Conservation (phyloP, 2,888 invertebrate species). For the Himalopsyche kuldschensis region DNA sequence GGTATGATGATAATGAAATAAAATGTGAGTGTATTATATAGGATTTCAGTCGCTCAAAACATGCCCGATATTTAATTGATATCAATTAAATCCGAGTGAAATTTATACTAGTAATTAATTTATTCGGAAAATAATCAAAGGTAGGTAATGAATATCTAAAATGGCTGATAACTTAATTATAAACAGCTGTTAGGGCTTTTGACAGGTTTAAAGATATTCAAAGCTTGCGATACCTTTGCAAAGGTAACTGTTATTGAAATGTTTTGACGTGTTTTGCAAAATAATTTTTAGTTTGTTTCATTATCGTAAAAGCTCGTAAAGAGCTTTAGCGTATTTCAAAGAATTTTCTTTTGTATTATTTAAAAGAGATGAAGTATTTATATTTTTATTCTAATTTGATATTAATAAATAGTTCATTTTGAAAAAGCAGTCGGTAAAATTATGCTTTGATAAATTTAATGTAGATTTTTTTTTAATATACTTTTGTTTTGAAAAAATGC, state of each 20-base stretch:
- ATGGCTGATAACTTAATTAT: not conserved
- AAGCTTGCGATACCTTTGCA: not conserved
- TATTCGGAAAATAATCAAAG: not conserved
- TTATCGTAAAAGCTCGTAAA: not conserved
- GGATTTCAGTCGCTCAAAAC: too few relatives aligned
- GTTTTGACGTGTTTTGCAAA: not conserved
- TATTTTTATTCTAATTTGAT: too few relatives aligned
- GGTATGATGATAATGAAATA: too few relatives aligned
- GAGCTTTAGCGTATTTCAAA: not conserved
- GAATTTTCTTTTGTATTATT: not conserved
- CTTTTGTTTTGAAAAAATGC: too few relatives aligned
- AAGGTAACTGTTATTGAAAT: not conserved
- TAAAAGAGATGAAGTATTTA: too few relatives aligned
- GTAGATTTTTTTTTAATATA: too few relatives aligned
- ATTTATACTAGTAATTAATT: not conserved
- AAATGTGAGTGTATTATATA: too few relatives aligned
- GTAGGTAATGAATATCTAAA: not conserved
- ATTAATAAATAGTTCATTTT: too few relatives aligned
- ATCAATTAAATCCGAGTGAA: not conserved
- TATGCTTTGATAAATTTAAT: too few relatives aligned
- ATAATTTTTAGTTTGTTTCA: not conserved
- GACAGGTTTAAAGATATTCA: not conserved
- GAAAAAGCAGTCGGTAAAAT: too few relatives aligned
- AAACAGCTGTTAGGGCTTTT: not conserved
- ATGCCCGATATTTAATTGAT: too few relatives aligned